Percentiles rank a stretch among this genome's conserved stretches.
phyloP scores from a whole-genome alignment of 2,113 vertebrate genomes.

The Climacteris rufus region DNA sequence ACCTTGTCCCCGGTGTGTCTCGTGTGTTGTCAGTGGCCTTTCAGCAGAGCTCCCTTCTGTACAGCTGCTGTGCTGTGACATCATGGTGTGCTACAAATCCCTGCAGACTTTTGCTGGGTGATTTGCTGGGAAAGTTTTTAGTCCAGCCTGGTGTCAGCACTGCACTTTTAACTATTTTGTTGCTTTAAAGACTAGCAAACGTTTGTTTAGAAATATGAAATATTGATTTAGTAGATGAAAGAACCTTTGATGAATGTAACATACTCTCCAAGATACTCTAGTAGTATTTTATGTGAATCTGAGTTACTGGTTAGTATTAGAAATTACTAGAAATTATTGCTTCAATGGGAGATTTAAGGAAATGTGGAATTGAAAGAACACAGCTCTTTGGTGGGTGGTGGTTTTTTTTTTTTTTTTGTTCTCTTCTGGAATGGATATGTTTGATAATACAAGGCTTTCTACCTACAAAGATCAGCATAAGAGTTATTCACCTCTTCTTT shows the following conservation, averaged over 20 bases:
- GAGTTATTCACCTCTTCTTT: neutral
- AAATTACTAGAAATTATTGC: too few relatives aligned
- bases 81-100: neutral
- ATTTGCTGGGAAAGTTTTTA: neutral
- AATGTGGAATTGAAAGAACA: neutral
- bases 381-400: neutral
- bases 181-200: neutral
- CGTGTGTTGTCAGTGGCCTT: conserved; percentile 14
- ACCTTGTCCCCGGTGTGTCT: neutral
- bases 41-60: neutral
- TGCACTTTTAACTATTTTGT: neutral
- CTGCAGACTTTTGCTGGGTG: neutral
- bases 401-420: neutral
- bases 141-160: neutral
- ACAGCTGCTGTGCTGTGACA: conserved; percentile 51
- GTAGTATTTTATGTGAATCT: neutral
- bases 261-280: neutral
- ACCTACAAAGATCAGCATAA: neutral
- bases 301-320: neutral
- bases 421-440: neutral
- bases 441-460: neutral
- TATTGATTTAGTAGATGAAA: neutral
- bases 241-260: neutral
- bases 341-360: neutral
- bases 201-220: neutral